A percentile compares a stretch with the other conserved stretches of the same genome.
phyloP scores from a whole-genome alignment of 2,888 invertebrate genomes.

The Chorisops tibialis region DNA sequence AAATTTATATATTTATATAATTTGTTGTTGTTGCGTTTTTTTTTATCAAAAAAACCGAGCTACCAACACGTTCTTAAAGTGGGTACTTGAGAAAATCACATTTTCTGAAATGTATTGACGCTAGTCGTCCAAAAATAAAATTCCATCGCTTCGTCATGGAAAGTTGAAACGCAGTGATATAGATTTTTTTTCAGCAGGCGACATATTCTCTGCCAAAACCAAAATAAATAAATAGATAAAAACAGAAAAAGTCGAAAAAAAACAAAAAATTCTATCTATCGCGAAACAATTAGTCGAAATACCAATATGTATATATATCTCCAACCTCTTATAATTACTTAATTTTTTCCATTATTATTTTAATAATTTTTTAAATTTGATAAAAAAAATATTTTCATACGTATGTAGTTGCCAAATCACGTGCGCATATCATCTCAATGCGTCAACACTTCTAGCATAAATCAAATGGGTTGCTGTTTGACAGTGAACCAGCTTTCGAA shows the following conservation, averaged over 20 bases:
- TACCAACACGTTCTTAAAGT: conserved; percentile 14
- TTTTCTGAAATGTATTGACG: conserved; percentile 24
- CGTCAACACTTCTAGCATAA: conserved; percentile 20
- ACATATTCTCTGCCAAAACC: conserved; percentile 21
- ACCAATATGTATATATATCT: too few relatives aligned
- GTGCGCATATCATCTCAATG: conserved; percentile 19
- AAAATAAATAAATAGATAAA: too few relatives aligned
- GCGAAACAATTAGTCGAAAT: too few relatives aligned
- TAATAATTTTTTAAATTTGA: conserved; percentile 23
- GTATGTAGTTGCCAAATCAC: conserved; percentile 25
- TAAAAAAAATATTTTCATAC: not conserved
- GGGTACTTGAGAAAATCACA: conserved; percentile 20
- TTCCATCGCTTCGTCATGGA: conserved; percentile 22
- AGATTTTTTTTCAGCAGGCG: conserved; percentile 1
- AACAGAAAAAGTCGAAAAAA: too few relatives aligned
- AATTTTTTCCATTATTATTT: not conserved
- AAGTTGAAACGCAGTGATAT: conserved; percentile 9
- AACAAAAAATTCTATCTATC: too few relatives aligned
- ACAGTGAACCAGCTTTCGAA: not conserved
- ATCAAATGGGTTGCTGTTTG: conserved; percentile 1
- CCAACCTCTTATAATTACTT: too few relatives aligned
- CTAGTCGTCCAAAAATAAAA: conserved; percentile 23
- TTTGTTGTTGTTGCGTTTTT: too few relatives aligned
- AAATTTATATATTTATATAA: too few relatives aligned
- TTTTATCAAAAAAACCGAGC: not conserved